Conservation (phyloP, 2,113 vertebrate genomes). For the human region DNA sequence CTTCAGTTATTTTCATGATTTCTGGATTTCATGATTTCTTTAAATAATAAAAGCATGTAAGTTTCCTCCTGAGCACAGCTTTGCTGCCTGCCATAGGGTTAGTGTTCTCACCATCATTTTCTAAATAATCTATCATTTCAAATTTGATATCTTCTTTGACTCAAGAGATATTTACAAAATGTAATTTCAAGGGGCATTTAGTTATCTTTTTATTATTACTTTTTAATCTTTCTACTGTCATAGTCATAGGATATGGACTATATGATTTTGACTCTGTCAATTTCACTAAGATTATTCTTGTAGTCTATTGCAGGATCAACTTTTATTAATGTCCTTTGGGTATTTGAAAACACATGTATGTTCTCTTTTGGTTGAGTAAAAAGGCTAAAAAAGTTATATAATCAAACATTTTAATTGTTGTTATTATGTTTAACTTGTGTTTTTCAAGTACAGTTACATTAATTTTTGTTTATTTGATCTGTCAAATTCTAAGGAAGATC, state of each 20-base stretch:
- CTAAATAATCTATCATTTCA: background rate
- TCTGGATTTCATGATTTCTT: background rate
- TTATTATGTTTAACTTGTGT: slow-evolving; percentile 2
- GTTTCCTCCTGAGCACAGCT: background rate
- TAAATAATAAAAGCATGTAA: background rate
- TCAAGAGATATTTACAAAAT: background rate
- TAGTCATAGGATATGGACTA: background rate
- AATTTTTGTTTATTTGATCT: background rate
- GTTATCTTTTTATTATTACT: slow-evolving; percentile 7
- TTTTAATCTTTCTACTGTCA: background rate
- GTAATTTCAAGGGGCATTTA: background rate
- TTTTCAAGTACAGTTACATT: background rate
- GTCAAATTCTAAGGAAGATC: background rate
- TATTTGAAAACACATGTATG: background rate
- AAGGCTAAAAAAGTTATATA: background rate
- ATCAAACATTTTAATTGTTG: background rate
- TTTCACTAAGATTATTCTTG: background rate
- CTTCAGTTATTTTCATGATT: background rate
- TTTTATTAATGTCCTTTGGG: background rate
- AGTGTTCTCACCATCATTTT: background rate
- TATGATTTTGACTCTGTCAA: background rate
- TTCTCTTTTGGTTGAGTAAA: slow-evolving; percentile 14
- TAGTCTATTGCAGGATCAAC: background rate
- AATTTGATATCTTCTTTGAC: background rate
- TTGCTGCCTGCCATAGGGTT: background rate